Evolutionary conservation across 2,113 vertebrate species (phyloP).

Genomic region (Xiphophorus maculatus): DNA sequence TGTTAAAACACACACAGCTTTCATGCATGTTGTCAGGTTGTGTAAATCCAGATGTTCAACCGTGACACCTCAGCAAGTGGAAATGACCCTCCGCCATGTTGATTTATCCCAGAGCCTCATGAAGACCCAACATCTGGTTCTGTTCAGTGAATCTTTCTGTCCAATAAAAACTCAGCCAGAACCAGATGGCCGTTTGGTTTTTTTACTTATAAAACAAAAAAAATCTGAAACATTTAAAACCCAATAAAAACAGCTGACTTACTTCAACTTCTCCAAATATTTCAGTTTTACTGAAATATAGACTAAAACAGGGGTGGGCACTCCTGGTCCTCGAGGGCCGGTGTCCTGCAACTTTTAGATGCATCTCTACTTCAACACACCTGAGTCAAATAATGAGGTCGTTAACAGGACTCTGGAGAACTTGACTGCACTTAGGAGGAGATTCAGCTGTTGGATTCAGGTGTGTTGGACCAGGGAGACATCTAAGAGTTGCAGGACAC

Average conservation of each 20-base stretch:
- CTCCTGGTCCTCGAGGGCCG: too few relatives aligned
- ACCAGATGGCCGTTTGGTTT: conserved; percentile 25
- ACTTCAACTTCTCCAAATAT: too few relatives aligned
- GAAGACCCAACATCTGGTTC: conserved; percentile 60
- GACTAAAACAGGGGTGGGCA: too few relatives aligned
- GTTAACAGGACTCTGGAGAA: too few relatives aligned
- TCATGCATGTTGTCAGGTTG: neutral
- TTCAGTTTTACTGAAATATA: neutral
- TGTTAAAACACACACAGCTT: neutral
- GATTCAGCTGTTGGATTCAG: too few relatives aligned
- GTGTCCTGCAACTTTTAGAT: too few relatives aligned
- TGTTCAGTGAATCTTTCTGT: conserved; percentile 13
- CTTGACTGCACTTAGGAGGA: too few relatives aligned
- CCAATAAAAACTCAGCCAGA: conserved; percentile 30
- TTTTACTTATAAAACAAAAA: neutral
- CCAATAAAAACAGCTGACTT: too few relatives aligned
- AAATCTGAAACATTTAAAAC: neutral
- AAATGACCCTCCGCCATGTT: conserved; percentile 15
- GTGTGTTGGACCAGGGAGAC: too few relatives aligned
- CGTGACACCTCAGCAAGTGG: conserved; percentile 44
- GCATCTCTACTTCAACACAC: too few relatives aligned
- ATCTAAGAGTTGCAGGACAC: too few relatives aligned
- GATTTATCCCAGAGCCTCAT: conserved; percentile 30
- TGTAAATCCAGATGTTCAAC: conserved; percentile 45
- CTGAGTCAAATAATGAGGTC: too few relatives aligned